Evolutionary conservation across 2,797 vertebrate genomes (phyloP), one percentile per base, ranked within the genome.

Genomic region (Pelobates cultripes): DNA sequence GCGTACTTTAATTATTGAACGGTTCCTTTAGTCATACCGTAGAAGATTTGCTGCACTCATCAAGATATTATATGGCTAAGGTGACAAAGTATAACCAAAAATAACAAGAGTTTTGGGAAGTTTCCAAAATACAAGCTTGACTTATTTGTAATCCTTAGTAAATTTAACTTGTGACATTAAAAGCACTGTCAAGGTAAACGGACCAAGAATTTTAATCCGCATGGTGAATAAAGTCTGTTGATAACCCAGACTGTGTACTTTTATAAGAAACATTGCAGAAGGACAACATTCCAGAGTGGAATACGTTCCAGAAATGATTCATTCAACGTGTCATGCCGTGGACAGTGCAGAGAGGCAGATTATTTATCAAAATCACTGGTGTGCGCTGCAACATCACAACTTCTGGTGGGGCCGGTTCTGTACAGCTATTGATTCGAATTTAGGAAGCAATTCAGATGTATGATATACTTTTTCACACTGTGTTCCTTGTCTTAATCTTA

Each of bases 231-330:
- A 28, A 28, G 28, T 28, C 28, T 28, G 28, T 28, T 2, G 28
- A 28, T 28, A 28, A 28, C 28, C 28, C 28, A 28, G 28, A 28
- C 28, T 28, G 57, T 61, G 57, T 14, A 61, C 57, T 14, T 13
- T 14, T 15, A 15, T 61, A 4, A 14, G 5, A 14, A 61, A 12
- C 15, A 61, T 61, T 14, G 10, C 12, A 61, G 57, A 77, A 77
- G 43, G 28, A 45, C 42, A 69, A 72, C 80, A 77, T 77, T 77
- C 69, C 61, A 77, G 80, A 74, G 74, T 72, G 74, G 77, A 68
- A 43, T 41, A 10, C 80, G 71, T 72, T 40, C 80, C 74, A 77
- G 15, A 77, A 3, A 73, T 77, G 42, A 72, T 71, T 77, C 71
- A 77, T 82, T 15, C 41, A 12, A 6, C 12, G 6, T 66, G 28